Conservation (phyloP, 2,113 vertebrate genomes). For the Ailurus styani region DNA sequence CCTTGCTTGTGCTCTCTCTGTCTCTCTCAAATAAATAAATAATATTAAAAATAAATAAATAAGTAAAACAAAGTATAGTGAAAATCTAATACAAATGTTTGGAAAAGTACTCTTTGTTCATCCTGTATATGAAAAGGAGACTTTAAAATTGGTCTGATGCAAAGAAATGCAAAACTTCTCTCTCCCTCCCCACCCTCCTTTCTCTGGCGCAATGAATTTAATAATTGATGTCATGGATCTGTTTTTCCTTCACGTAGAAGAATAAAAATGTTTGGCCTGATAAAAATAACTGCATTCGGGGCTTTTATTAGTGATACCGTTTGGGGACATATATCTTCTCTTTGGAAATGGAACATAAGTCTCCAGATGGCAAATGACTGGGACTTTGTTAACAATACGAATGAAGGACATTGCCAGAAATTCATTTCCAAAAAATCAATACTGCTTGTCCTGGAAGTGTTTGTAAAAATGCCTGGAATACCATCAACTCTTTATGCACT, state of each 20-base stretch:
- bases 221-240: conserved; percentile 39
- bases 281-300: conserved; percentile 31
- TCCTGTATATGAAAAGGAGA: background rate
- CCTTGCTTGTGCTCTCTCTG: background rate
- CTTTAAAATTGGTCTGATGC: background rate
- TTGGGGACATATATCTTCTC: conserved; percentile 1
- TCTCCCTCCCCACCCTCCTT: background rate
- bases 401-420: conserved; percentile 34
- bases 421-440: conserved; percentile 31
- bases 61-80: background rate
- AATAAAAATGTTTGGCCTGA: conserved; percentile 32
- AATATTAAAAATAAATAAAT: background rate
- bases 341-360: conserved; percentile 31
- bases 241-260: conserved; percentile 23
- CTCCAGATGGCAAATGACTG: conserved; percentile 9
- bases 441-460: conserved; percentile 25
- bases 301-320: conserved; percentile 20
- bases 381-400: conserved; percentile 25
- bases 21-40: background rate
- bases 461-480: conserved; percentile 29
- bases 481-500: background rate
- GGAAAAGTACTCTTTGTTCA: background rate
- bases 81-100: conserved; percentile 18
- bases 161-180: conserved; percentile 26
- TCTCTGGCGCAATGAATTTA: background rate